Evolutionary conservation across 2,113 vertebrate species (phyloP), one percentile per base, ranked within the genome.

Genomic region (Hepsetus odoe): DNA sequence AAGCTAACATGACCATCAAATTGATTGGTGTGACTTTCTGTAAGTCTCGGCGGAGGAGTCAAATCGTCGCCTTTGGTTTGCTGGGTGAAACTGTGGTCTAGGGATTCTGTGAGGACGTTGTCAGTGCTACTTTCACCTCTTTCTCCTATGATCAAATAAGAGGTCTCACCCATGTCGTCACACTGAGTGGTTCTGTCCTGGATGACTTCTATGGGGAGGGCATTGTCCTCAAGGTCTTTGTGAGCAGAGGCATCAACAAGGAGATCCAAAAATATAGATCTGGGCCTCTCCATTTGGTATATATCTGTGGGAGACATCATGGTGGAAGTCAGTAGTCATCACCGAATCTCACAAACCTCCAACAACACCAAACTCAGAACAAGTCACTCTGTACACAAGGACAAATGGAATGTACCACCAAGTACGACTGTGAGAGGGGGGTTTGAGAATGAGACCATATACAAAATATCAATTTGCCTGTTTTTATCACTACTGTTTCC

Each of bases 401-500:
- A 97, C 95, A 92, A 92, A 98, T 98, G 97, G 89, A 94, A 94
- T 91, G 92, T 90, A 89, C 92, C 93, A 93, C 90, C 87, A 91
- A 89, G 88, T 86, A 94, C 87, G 80, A 90, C 85, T 77, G 90
- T 94, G 94, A 94, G 86, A 87, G 87, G 90, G 86, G 86, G 91
- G 92, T 89, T 94, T 89, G 90, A 91, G 84, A 83, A 96, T 96
- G 95, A 84, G 83, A 87, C 85, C 76, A 89, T 85, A 80, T 66
- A 72, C 53, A 69, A 49, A 40, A 10, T 33, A 20, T 22, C 12
- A 32, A 70, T 20, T 38, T 35, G 3, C 10, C 74, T 71, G 74
- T 72, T 85, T 84, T 65, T 59, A 59, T 66, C 32, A 64, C 11
- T 33, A 22, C 32, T 70, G 40, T 46, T 71, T 72, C 2, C 18